Evolutionary conservation across 2,888 invertebrate genomes (phyloP).

Genomic region (Drosophila heteroneura): DNA sequence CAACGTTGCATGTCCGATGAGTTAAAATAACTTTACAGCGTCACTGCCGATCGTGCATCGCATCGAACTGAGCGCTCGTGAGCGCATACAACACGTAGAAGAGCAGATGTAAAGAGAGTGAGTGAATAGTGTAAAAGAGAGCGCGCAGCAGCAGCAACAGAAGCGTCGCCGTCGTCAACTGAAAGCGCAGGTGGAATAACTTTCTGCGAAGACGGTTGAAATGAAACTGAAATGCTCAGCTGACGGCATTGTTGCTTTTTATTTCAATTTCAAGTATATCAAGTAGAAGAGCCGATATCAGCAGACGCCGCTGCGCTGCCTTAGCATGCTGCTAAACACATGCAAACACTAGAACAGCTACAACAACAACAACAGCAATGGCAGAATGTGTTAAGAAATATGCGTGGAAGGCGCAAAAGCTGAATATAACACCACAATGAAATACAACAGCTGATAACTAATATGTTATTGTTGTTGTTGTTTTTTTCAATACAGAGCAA

Average conservation of each 20-base stretch:
- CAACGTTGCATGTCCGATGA: conserved; percentile 58
- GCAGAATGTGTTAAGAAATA: conserved; percentile 31
- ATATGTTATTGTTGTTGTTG: conserved; percentile 19
- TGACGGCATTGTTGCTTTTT: conserved; percentile 80
- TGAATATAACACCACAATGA: conserved; percentile 48
- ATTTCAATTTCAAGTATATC: conserved; percentile 61
- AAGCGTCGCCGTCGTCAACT: conserved; percentile 9
- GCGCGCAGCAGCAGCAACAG: conserved; percentile 21
- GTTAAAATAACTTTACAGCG: conserved; percentile 48
- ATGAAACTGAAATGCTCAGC: conserved; percentile 79
- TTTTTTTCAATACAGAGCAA: conserved; percentile 35
- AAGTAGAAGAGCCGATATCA: conserved; percentile 75
- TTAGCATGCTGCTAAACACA: conserved; percentile 60
- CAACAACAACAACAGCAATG: conserved; percentile 32
- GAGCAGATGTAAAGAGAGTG: conserved; percentile 26
- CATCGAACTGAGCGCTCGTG: conserved; percentile 39
- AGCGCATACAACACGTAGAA: conserved; percentile 30
- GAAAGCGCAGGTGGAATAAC: conserved; percentile 58
- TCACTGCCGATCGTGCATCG: conserved; percentile 47
- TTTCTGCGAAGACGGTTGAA: conserved; percentile 78
- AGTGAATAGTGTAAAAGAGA: conserved; percentile 17
- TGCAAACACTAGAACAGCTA: conserved; percentile 36
- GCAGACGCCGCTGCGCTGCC: conserved; percentile 54
- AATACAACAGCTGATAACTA: conserved; percentile 75
- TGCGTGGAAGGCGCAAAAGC: conserved; percentile 33